Conservation (phyloP, 1,140 invertebrate genomes). For the Notospermus geniculatus region DNA sequence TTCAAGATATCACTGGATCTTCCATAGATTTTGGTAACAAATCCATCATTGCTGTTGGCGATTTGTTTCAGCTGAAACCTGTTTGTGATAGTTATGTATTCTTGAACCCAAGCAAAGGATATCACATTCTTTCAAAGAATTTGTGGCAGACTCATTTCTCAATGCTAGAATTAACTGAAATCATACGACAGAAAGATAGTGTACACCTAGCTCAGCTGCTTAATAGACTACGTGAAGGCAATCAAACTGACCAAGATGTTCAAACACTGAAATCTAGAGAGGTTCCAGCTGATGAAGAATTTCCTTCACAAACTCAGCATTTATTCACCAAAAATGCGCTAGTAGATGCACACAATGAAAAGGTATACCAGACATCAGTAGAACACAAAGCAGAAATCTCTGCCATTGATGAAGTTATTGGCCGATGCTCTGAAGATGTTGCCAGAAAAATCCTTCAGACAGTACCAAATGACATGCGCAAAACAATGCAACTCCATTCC, state of each 20-base stretch:
- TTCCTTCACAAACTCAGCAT: background rate
- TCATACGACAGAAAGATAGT: conserved; percentile 32
- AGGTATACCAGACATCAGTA: background rate
- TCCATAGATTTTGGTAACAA: conserved; percentile 25
- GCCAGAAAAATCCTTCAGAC: background rate
- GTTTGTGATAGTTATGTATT: conserved; percentile 32
- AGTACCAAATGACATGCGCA: background rate
- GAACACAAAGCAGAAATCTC: conserved; percentile 8
- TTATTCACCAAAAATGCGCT: conserved; percentile 18
- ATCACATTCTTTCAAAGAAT: conserved; percentile 22
- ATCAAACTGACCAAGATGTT: conserved; percentile 23
- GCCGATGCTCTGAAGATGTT: background rate
- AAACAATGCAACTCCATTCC: background rate
- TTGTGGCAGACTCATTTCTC: conserved; percentile 26
- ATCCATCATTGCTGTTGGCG: conserved; percentile 26
- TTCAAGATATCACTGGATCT: conserved; percentile 20
- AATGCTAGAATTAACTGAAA: conserved; percentile 27
- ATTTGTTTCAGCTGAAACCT: conserved; percentile 31
- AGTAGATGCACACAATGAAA: conserved; percentile 18
- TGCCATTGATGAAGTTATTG: background rate
- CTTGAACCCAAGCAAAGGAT: conserved; percentile 12
- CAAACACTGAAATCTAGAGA: conserved; percentile 9
- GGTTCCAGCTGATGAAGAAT: background rate
- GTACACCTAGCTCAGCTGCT: conserved; percentile 23
- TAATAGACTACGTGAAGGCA: conserved; percentile 19